Evolutionary conservation across 2,797 vertebrate species (phyloP).

Genomic region (Rhabdophis nuchalis): DNA sequence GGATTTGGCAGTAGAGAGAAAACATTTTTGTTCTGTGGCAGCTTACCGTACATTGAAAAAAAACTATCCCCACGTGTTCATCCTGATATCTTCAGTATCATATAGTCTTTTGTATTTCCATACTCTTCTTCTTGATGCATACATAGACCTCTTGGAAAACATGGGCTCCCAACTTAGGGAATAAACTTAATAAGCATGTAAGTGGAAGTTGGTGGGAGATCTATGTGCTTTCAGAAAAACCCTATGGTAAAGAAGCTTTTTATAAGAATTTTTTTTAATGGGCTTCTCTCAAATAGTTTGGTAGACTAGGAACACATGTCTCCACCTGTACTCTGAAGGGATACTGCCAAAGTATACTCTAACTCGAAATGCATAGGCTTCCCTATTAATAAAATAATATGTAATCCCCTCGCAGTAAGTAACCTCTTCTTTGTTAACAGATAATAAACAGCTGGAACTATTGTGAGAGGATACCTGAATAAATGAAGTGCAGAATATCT

Average conservation of each 20-base stretch:
- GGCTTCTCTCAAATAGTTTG: background rate
- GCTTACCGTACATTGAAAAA: background rate
- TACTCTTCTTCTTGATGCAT: background rate
- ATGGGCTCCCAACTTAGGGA: background rate
- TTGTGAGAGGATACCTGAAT: slow-evolving; percentile 81
- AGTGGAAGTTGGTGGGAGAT: background rate
- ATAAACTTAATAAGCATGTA: background rate
- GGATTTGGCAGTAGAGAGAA: background rate
- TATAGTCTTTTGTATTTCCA: background rate
- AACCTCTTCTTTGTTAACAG: background rate
- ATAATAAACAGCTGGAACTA: slow-evolving; percentile 42
- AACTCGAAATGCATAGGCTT: background rate
- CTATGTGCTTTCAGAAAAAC: background rate
- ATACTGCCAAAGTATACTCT: background rate
- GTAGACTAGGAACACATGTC: background rate
- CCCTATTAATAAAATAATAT: background rate
- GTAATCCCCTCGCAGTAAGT: fast-evolving
- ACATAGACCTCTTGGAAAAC: background rate
- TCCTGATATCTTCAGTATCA: background rate
- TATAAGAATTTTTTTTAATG: background rate
- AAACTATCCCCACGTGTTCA: background rate
- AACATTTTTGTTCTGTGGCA: background rate
- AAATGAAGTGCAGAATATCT: slow-evolving; percentile 93
- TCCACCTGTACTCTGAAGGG: background rate
- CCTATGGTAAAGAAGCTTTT: background rate